phyloP scores from a whole-genome alignment of 2,113 vertebrate species.

The Butorides virescens region DNA sequence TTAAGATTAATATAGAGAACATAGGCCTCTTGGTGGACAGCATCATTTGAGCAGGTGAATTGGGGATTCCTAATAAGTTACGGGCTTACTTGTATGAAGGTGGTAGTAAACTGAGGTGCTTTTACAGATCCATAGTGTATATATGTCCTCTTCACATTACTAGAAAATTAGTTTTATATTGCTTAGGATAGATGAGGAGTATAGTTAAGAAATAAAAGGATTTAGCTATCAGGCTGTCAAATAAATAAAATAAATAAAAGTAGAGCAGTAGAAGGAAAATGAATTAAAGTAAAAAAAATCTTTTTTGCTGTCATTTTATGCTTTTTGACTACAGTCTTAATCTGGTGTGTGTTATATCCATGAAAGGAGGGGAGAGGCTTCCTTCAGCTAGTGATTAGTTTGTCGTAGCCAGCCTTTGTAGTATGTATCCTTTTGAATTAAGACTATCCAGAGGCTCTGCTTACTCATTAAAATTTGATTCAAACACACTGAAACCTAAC shows the following conservation, averaged over 20 bases:
- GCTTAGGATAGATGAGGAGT: not conserved
- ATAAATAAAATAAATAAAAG: not conserved
- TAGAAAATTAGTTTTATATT: not conserved
- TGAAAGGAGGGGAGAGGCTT: not conserved
- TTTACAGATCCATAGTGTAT: not conserved
- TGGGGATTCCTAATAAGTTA: not conserved
- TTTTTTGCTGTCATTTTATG: not conserved
- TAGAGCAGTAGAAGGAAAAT: not conserved
- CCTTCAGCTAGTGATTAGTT: not conserved
- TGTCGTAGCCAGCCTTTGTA: not conserved
- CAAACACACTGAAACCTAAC: not conserved
- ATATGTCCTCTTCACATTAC: not conserved
- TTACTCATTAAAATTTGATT: not conserved
- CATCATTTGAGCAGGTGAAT: not conserved
- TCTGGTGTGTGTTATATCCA: not conserved
- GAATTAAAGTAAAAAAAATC: not conserved
- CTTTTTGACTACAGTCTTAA: not conserved
- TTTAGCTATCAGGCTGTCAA: not conserved
- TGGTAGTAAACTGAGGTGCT: not conserved
- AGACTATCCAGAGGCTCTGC: not conserved
- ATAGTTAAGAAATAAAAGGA: not conserved
- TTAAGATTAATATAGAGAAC: not conserved
- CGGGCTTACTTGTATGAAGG: not conserved
- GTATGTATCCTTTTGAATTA: not conserved
- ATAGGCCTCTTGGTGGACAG: not conserved